Evolutionary conservation across 1,140 invertebrate genomes (phyloP).

Genomic region (Lasioglossum baleicum): DNA sequence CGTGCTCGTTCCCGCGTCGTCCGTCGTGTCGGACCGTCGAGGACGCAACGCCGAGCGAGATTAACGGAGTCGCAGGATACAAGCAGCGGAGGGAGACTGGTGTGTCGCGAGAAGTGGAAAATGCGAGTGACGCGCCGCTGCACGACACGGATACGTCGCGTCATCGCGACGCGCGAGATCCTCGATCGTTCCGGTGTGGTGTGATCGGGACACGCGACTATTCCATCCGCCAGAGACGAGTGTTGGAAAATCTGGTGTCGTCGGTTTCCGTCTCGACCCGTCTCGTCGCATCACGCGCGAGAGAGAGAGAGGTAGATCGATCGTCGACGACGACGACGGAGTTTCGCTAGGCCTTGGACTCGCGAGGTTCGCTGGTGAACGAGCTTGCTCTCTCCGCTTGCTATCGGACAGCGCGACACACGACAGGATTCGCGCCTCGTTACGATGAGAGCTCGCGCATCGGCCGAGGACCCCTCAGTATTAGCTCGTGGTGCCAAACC

Average conservation of each 20-base stretch:
- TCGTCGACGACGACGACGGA: not conserved
- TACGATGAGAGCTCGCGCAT: constrained; percentile 22
- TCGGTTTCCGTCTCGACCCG: no score
- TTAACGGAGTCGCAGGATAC: not conserved
- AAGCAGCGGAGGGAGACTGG: no score
- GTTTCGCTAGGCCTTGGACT: not conserved
- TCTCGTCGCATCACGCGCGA: no score
- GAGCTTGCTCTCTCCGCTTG: no score
- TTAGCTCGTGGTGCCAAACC: constrained; percentile 59
- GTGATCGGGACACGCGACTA: not conserved
- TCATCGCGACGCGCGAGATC: not conserved
- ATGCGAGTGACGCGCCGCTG: constrained; percentile 19
- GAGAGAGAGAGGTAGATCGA: not conserved
- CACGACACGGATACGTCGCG: not conserved
- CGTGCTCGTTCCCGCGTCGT: constrained; percentile 33
- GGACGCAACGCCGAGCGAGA: not conserved
- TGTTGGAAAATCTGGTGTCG: no score
- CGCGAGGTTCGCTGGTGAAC: not conserved
- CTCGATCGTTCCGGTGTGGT: constrained; percentile 13
- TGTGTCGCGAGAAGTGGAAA: no score
- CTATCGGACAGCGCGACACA: no score
- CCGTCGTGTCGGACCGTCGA: constrained; percentile 35
- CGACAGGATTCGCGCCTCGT: not conserved
- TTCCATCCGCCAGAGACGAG: not conserved
- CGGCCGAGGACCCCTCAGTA: constrained; percentile 39